These are phyloP conservation scores for Apis laboriosa DNA, from an alignment of 1,140 invertebrate genomes.

Conservation along the genomic window DNA sequence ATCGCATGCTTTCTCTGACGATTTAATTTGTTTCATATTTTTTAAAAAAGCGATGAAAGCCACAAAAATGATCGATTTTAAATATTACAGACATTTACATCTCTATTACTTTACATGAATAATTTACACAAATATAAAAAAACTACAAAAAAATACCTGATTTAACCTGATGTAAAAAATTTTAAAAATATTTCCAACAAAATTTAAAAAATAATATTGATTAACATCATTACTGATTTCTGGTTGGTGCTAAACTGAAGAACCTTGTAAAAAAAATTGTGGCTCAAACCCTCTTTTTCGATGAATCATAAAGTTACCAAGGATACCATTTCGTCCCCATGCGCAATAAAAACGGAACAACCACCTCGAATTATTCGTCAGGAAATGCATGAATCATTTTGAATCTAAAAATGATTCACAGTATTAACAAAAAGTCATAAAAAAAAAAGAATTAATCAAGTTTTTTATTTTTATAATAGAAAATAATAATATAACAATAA, in stretches of 20 bases:
- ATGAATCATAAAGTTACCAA: conserved; percentile 60
- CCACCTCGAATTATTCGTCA: conserved; percentile 31
- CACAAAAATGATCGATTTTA: neutral
- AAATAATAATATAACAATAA: too few relatives aligned
- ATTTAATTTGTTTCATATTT: conserved; percentile 38
- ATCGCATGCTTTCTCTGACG: conserved; percentile 55
- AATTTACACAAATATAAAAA: neutral
- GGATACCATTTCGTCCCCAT: conserved; percentile 38
- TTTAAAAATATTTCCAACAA: neutral
- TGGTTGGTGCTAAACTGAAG: conserved; percentile 30
- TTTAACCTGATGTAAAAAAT: neutral
- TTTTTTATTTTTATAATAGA: too few relatives aligned
- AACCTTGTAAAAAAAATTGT: conserved; percentile 13
- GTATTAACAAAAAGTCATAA: neutral
- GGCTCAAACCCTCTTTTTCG: conserved; percentile 19
- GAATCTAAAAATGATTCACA: conserved; percentile 36
- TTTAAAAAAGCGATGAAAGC: neutral
- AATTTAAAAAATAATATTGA: too few relatives aligned
- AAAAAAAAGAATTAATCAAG: too few relatives aligned
- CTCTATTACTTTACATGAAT: neutral
- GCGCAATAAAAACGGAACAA: conserved; percentile 40
- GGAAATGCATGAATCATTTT: conserved; percentile 26
- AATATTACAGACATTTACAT: neutral
- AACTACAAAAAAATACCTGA: neutral
- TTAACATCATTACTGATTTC: neutral